phyloP scores from a whole-genome alignment of 1,140 invertebrate genomes.

The Proales similis region DNA sequence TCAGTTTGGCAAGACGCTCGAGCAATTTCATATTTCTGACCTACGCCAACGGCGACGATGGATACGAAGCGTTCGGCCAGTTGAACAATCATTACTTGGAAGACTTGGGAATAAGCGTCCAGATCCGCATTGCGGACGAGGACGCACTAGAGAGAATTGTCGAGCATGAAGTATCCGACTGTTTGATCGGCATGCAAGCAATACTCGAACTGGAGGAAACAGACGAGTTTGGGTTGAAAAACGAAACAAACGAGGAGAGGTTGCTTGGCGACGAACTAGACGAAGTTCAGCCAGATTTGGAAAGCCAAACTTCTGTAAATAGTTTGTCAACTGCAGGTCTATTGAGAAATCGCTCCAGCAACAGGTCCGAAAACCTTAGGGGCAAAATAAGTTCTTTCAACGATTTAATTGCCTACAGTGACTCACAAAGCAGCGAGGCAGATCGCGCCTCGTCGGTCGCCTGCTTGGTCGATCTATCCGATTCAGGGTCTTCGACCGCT shows the following conservation, averaged over 20 bases:
- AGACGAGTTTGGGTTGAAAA: neutral
- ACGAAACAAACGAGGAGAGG: slow-evolving; percentile 2
- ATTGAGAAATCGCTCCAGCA: neutral
- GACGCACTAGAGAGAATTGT: slow-evolving; percentile 18
- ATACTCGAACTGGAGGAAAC: neutral
- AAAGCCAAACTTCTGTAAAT: neutral
- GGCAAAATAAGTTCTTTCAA: too few relatives aligned
- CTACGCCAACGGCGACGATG: slow-evolving; percentile 23
- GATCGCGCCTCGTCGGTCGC: too few relatives aligned
- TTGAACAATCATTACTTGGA: slow-evolving; percentile 20
- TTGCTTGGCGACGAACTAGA: neutral
- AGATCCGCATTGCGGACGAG: slow-evolving; percentile 19
- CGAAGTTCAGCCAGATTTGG: neutral
- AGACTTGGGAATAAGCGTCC: neutral
- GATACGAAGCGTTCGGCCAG: slow-evolving; percentile 26
- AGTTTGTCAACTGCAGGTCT: neutral
- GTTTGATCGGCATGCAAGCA: slow-evolving; percentile 22
- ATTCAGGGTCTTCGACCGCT: too few relatives aligned
- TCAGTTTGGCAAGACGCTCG: neutral
- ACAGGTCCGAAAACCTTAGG: slow-evolving; percentile 5
- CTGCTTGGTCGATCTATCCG: too few relatives aligned
- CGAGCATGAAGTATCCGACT: slow-evolving; percentile 26
- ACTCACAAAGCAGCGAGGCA: too few relatives aligned
- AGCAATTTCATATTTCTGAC: slow-evolving; percentile 6
- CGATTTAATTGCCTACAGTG: too few relatives aligned